Evolutionary conservation across 2,113 vertebrate genomes (phyloP).

Genomic region (Micromys minutus): DNA sequence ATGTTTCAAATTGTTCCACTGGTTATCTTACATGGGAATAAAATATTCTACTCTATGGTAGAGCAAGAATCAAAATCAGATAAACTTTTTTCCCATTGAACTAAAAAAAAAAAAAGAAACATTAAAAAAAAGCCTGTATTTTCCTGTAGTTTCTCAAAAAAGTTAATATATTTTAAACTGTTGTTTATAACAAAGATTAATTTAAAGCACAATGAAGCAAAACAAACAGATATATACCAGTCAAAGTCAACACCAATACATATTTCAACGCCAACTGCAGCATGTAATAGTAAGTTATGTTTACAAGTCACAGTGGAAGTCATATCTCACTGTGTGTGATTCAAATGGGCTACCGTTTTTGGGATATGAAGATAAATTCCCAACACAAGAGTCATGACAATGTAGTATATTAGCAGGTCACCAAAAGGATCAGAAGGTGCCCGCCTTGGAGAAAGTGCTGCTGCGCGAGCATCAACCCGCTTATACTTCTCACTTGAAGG

Average conservation of each 20-base stretch:
- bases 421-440: neutral
- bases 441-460: neutral
- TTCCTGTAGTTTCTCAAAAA: neutral
- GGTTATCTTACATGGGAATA: neutral
- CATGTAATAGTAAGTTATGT: neutral
- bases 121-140: neutral
- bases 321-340: neutral
- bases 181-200: neutral
- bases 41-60: neutral
- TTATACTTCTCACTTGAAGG: neutral
- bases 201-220: slow-evolving; percentile 41
- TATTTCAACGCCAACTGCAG: neutral
- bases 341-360: neutral
- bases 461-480: neutral
- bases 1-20: neutral
- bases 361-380: neutral
- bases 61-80: neutral
- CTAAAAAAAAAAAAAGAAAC: slow-evolving; percentile 19
- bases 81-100: slow-evolving; percentile 21
- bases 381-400: neutral
- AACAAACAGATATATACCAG: neutral
- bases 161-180: slow-evolving; percentile 23
- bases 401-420: neutral
- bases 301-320: neutral
- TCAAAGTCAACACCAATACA: slow-evolving; percentile 31